phyloP scores from a whole-genome alignment of 53 echinoderm and acorn worm species.

The Arbacia lixula region DNA sequence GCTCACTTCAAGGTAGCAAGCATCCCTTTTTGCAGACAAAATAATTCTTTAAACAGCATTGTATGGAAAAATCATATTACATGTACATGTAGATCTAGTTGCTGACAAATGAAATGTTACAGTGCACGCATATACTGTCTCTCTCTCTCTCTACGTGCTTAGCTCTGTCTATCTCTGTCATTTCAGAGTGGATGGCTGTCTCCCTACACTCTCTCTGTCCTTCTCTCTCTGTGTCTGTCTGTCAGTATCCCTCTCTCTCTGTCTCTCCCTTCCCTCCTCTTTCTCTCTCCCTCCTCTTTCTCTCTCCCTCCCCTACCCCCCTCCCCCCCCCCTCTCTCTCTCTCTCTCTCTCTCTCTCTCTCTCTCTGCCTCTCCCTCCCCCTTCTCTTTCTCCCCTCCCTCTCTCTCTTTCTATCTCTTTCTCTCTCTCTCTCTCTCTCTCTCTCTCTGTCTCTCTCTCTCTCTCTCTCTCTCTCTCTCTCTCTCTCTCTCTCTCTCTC shows the following conservation, averaged over 20 bases:
- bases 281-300: neutral
- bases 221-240: neutral
- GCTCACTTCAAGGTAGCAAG: too few relatives aligned
- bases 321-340: neutral
- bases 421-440: neutral
- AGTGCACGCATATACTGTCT: neutral
- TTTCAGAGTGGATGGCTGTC: too few relatives aligned
- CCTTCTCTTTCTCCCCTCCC: neutral
- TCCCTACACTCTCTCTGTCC: too few relatives aligned
- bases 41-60: too few relatives aligned
- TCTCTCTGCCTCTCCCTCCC: neutral
- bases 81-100: too few relatives aligned
- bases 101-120: too few relatives aligned
- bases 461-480: neutral
- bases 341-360: neutral
- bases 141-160: neutral
- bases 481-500: neutral
- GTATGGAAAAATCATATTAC: too few relatives aligned
- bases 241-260: neutral
- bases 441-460: neutral
- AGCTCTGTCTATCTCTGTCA: neutral
- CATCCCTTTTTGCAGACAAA: too few relatives aligned
- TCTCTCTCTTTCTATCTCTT: neutral
- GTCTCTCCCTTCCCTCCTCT: neutral
- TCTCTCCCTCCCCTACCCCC: neutral